Evolutionary conservation across 2,113 vertebrate species (phyloP), one percentile per base, ranked within the genome.

Genomic region (Copsychus sechellarum): DNA sequence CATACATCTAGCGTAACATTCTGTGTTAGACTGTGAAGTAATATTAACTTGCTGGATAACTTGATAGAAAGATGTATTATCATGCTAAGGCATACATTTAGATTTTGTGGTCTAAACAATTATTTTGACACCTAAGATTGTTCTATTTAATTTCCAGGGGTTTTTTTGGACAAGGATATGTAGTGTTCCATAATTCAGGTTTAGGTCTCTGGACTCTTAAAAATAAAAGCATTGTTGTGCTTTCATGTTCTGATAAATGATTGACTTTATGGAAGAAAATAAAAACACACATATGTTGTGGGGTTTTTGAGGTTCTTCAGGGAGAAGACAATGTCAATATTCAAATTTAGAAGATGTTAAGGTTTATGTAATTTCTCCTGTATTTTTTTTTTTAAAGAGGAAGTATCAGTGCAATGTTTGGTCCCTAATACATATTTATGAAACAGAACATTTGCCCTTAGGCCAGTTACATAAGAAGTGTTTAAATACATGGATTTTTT

Each of bases 21-120:
- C 57, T 56, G 0, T 42, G 36, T 43, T 56, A 29, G 42, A 88
- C 54, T 78, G 12, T 14, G 4, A 48, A 40, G 18, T 43, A 14
- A 0, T 60, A 10, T 13, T 74, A 17, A 33, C 22, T 40, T 66
- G 18, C 1, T 53, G 19, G 5, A 6, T 78, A 21, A 12, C 16
- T 17, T 56, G 6, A 24, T 77, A 58, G 40, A 47, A 77, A 70
- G 23, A 26, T 0, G 0, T 25, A 5, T 47, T 90, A 21, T 14
- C 2, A 1, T n/a, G 48, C 25, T 56, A 31, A 80, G 38, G 28
- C 11, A 0, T 61, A 51, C 14, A 28, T 88, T 80, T 88, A 24
- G 19, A 15, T 66, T 87, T 33, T 79, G 45, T 62, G 11, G 14
- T 77, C 57, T 70, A 74, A 88, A 66, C 64, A 33, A 21, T 73